phyloP scores from a whole-genome alignment of 2,888 invertebrate genomes.

The Agonopterix heracliana region DNA sequence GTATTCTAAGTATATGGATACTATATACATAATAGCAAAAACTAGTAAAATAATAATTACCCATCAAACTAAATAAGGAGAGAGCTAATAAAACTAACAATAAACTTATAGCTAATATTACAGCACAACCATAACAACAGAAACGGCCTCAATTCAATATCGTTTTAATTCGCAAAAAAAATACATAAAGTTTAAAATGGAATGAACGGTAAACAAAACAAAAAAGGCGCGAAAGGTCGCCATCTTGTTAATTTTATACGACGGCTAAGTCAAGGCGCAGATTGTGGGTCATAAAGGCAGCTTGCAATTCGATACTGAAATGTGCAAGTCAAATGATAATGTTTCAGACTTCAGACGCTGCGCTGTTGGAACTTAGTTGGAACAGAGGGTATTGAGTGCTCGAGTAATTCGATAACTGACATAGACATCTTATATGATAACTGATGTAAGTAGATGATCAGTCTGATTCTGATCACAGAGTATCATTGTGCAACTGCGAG shows the following conservation, averaged over 20 bases:
- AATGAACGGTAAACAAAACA: conserved; percentile 19
- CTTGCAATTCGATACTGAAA: conserved; percentile 17
- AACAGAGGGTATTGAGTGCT: neutral
- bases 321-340: neutral
- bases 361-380: neutral
- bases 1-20: no score
- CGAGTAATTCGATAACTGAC: neutral
- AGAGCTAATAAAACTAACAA: neutral
- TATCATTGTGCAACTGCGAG: no score
- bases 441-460: no score
- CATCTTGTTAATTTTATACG: conserved; percentile 19
- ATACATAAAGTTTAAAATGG: conserved; percentile 15
- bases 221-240: conserved; percentile 32
- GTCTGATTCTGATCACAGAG: no score
- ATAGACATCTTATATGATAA: no score
- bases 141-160: conserved; percentile 1
- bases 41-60: neutral
- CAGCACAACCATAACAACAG: neutral
- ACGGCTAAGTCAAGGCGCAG: conserved; percentile 20
- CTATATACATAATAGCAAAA: neutral
- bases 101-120: neutral
- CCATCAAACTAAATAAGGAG: neutral
- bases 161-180: conserved; percentile 12
- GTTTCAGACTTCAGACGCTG: neutral
- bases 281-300: conserved; percentile 10